phyloP scores from a whole-genome alignment of 2,888 invertebrate genomes.

The Embidobia sp. region DNA sequence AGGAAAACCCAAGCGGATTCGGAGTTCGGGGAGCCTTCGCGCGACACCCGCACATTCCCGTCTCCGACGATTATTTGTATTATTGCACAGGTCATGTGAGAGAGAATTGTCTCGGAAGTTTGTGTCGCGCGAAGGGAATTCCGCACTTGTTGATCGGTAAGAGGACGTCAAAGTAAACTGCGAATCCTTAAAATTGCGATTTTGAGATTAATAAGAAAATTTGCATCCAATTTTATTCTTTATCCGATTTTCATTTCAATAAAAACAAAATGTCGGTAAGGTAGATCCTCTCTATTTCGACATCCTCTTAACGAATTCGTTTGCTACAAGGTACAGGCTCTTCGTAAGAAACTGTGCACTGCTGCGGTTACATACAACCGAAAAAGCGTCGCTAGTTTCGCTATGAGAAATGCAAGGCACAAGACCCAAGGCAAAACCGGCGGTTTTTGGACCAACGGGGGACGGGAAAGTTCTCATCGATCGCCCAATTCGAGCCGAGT shows the following conservation, averaged over 20 bases:
- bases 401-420: conserved; percentile 9
- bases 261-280: too few species aligned
- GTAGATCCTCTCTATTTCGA: too few species aligned
- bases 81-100: conserved; percentile 52
- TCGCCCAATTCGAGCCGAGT: too few species aligned
- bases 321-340: too few species aligned
- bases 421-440: neutral
- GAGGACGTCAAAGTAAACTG: too few species aligned
- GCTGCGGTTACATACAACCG: conserved; percentile 8
- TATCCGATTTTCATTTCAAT: too few species aligned
- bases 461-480: neutral
- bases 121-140: conserved; percentile 31
- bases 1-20: conserved; percentile 10
- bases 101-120: conserved; percentile 23
- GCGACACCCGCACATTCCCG: conserved; percentile 8
- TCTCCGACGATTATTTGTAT: conserved; percentile 28
- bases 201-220: too few species aligned
- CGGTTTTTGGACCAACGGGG: conserved; percentile 1
- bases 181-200: too few species aligned
- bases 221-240: too few species aligned
- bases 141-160: too few species aligned
- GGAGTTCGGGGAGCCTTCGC: conserved; percentile 19
- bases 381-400: conserved; percentile 1
- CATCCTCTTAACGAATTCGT: too few species aligned
- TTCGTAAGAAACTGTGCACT: too few species aligned